Evolutionary conservation across 2,113 vertebrate species (phyloP).

Genomic region (Corythornis madagascariensis): DNA sequence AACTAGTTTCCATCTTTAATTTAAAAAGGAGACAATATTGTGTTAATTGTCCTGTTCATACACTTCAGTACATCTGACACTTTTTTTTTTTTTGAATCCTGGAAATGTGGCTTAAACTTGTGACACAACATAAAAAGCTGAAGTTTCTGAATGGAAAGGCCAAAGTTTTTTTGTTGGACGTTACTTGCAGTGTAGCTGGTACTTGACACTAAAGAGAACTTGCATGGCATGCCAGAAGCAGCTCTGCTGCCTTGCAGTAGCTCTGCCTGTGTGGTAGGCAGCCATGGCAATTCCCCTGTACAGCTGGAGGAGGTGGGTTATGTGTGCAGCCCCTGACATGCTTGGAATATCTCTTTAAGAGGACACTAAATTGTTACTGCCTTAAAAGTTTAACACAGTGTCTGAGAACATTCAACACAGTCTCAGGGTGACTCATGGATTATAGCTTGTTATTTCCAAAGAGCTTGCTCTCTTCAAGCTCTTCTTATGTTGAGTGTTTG

Average conservation of each 20-base stretch:
- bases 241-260: neutral
- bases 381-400: constrained; percentile 4
- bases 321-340: neutral
- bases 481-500: neutral
- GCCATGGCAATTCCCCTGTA: neutral
- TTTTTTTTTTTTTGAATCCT: neutral
- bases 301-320: neutral
- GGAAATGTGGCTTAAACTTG: neutral
- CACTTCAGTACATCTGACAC: neutral
- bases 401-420: constrained; percentile 45
- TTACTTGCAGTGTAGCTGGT: neutral
- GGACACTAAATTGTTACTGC: constrained; percentile 9
- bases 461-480: constrained; percentile 16
- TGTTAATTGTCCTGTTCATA: neutral
- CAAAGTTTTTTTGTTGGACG: accelerated
- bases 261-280: neutral
- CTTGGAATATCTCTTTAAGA: neutral
- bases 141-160: neutral
- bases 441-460: constrained; percentile 66
- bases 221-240: neutral
- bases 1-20: neutral
- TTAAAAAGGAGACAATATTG: neutral
- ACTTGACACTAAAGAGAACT: neutral
- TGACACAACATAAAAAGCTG: neutral
- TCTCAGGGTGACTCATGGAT: constrained; percentile 37